These are phyloP conservation scores for Galleria mellonella DNA, from an alignment of 1,140 invertebrate species.

Conservation along the genomic window DNA sequence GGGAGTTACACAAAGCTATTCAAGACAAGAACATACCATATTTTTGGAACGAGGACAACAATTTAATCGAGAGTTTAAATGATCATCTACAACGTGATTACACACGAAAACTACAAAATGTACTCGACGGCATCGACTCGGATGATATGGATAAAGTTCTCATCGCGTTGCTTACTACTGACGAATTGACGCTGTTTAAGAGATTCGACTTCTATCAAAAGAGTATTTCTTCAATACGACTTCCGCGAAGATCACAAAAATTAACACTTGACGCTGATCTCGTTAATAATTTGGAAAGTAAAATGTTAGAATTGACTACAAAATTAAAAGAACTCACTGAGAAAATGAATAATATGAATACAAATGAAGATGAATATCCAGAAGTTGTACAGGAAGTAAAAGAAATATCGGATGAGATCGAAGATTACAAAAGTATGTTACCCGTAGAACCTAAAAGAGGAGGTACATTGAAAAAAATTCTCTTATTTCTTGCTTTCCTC, in stretches of 20 bases:
- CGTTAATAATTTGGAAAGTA: not conserved
- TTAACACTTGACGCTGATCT: not conserved
- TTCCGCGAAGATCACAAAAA: not conserved
- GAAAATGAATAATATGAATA: not conserved
- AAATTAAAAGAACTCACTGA: not conserved
- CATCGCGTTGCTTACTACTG: slow-evolving; percentile 19
- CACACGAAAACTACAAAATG: slow-evolving; percentile 28
- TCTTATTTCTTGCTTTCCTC: no score
- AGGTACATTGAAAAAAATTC: no score
- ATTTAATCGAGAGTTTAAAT: slow-evolving; percentile 46
- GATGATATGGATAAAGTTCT: slow-evolving; percentile 37
- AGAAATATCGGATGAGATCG: not conserved
- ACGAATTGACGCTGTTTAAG: slow-evolving; percentile 35
- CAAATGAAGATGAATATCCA: not conserved
- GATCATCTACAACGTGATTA: slow-evolving; percentile 27
- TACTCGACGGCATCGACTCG: slow-evolving; percentile 25
- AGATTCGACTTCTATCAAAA: slow-evolving; percentile 15
- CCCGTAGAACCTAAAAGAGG: no score
- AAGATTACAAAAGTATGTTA: not conserved
- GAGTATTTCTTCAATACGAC: not conserved
- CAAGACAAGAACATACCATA: slow-evolving; percentile 53
- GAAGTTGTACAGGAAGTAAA: not conserved
- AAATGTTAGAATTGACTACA: not conserved
- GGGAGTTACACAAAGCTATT: slow-evolving; percentile 49
- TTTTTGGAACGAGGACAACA: slow-evolving; percentile 65